These are phyloP conservation scores for Rousettus madagascariensis DNA, from an alignment of 2,797 vertebrate species.

Conservation along the genomic window DNA sequence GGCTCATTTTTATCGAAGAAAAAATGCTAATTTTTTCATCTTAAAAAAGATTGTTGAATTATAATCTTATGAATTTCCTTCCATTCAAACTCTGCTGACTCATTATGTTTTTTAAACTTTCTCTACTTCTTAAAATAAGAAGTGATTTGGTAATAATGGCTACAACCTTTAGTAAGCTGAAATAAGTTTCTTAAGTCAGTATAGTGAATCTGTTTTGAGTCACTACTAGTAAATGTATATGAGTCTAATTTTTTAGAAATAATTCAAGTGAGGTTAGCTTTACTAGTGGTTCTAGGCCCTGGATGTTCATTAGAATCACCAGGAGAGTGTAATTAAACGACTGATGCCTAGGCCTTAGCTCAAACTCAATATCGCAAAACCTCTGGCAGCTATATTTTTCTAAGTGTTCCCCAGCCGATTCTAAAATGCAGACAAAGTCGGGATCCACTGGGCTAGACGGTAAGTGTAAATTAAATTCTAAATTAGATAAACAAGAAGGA, in stretches of 20 bases:
- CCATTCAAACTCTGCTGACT: not conserved
- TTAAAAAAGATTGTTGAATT: slow-evolving; percentile 17
- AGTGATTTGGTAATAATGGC: slow-evolving; percentile 36
- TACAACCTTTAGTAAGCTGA: not conserved
- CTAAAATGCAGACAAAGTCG: not conserved
- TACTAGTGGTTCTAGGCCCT: not conserved
- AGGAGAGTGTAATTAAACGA: not conserved
- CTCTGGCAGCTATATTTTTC: not conserved
- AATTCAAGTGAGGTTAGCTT: not conserved
- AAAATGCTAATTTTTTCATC: no score
- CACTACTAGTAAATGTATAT: not conserved
- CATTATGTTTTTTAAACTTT: slow-evolving; percentile 18
- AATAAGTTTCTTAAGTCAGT: not conserved
- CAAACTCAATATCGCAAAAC: not conserved
- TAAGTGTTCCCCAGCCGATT: not conserved
- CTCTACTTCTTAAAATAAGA: slow-evolving; percentile 26
- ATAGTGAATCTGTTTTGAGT: not conserved
- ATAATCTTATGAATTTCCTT: not conserved
- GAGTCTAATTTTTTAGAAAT: not conserved
- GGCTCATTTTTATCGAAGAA: no score
- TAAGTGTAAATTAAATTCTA: slow-evolving; percentile 29
- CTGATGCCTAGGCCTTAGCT: not conserved
- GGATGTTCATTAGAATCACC: not conserved
- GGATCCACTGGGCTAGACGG: not conserved
- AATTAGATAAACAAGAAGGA: not conserved